Evolutionary conservation across 2,797 vertebrate species (phyloP).

Genomic region (Anguilla marmorata): DNA sequence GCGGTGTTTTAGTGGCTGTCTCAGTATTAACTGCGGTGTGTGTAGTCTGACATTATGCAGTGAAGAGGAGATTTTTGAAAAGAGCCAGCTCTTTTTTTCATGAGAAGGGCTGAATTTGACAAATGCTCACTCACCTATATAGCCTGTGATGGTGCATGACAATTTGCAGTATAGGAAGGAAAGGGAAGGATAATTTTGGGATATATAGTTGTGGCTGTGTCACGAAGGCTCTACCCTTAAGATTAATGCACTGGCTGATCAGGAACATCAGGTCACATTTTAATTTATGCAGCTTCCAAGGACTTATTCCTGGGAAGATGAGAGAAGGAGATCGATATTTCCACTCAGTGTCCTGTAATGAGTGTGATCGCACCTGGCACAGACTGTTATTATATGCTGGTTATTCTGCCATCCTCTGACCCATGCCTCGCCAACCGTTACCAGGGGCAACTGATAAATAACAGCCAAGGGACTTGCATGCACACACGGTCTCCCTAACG

Average conservation of each 20-base stretch:
- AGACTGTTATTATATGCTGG: constrained; percentile 27
- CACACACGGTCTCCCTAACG: neutral
- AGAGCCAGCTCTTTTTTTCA: neutral
- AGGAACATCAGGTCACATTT: constrained; percentile 36
- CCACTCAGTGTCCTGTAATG: constrained; percentile 44
- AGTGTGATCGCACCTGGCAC: constrained; percentile 47
- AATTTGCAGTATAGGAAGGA: neutral
- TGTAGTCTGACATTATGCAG: neutral
- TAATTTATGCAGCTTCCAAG: constrained; percentile 35
- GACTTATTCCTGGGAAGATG: constrained; percentile 21
- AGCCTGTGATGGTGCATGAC: neutral
- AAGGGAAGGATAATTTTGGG: neutral
- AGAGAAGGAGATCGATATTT: constrained; percentile 36
- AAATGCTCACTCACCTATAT: neutral
- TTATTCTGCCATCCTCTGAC: constrained; percentile 24
- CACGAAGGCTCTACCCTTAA: neutral
- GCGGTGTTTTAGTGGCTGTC: neutral
- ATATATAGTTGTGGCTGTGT: neutral
- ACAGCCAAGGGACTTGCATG: neutral
- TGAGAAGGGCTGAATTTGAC: neutral
- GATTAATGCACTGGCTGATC: constrained; percentile 37
- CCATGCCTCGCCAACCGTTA: constrained; percentile 31
- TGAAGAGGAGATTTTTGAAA: neutral
- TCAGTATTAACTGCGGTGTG: neutral
- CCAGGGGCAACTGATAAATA: constrained; percentile 27